A percentile compares a stretch with the other conserved stretches of the same genome.
Conservation (phyloP, 1,140 invertebrate genomes). For the Apis florea region DNA sequence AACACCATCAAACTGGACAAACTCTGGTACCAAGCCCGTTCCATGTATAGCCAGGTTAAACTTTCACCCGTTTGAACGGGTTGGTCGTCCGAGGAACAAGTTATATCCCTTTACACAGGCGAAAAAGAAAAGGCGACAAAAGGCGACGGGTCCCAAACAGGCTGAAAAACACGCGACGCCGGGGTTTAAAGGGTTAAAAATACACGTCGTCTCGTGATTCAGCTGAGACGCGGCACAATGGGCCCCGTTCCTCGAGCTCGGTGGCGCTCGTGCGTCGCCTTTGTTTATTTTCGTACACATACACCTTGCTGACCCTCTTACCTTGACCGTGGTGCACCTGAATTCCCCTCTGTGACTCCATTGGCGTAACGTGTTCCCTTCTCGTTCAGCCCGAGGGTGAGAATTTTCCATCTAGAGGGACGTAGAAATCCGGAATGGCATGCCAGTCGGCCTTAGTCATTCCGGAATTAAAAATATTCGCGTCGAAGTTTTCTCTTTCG, state of each 20-base stretch:
- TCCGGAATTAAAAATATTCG: conserved; percentile 24
- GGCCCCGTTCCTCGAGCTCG: conserved; percentile 16
- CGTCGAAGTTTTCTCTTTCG: conserved; percentile 6
- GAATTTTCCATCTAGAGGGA: conserved; percentile 20
- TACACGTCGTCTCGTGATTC: conserved; percentile 35
- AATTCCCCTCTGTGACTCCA: conserved; percentile 57
- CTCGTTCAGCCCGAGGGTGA: neutral
- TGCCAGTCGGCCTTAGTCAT: conserved; percentile 40
- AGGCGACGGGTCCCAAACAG: conserved; percentile 2
- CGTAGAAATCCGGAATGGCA: conserved; percentile 3
- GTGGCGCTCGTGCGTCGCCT: conserved; percentile 30
- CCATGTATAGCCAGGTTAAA: neutral
- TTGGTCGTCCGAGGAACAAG: neutral
- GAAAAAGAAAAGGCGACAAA: conserved; percentile 1
- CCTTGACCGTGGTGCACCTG: conserved; percentile 59
- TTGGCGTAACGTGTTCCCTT: conserved; percentile 12
- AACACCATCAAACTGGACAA: conserved; percentile 1
- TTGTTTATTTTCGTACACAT: conserved; percentile 47
- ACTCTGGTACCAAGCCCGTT: neutral
- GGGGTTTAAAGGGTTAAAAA: conserved; percentile 43
- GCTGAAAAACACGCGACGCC: conserved; percentile 27
- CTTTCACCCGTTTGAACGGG: conserved; percentile 8
- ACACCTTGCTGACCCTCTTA: conserved; percentile 57
- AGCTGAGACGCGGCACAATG: conserved; percentile 39
- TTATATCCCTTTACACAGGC: conserved; percentile 19